Conservation (phyloP, 1,140 invertebrate genomes). For the Sminthurinus signatus region DNA sequence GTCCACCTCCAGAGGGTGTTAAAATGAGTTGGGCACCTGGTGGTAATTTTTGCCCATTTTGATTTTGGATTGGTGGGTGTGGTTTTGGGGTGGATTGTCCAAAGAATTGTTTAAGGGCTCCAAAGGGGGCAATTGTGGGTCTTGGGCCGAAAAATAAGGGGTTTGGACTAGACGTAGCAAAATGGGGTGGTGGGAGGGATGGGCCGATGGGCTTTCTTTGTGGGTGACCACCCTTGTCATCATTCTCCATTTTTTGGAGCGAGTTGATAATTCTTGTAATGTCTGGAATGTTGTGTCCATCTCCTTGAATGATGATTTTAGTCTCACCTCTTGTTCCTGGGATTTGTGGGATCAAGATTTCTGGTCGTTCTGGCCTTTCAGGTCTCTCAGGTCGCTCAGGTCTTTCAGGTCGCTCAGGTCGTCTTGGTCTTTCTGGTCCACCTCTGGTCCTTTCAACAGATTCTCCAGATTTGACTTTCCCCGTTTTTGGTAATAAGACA, state of each 20-base stretch:
- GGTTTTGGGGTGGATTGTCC: neutral
- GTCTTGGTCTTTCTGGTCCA: too few relatives aligned
- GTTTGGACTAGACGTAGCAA: neutral
- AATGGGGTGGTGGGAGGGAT: neutral
- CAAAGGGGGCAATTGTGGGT: neutral
- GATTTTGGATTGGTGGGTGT: too few relatives aligned
- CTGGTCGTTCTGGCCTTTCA: neutral
- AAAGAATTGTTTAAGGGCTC: neutral
- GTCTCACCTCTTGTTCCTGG: neutral
- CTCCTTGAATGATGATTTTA: constrained; percentile 32
- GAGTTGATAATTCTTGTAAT: constrained; percentile 33
- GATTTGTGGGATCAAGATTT: neutral
- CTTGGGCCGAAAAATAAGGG: neutral
- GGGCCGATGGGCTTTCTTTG: neutral
- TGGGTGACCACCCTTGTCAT: neutral
- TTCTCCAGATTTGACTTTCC: too few relatives aligned
- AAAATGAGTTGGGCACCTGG: neutral
- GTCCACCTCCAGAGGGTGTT: neutral
- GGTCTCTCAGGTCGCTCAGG: neutral
- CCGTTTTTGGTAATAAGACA: too few relatives aligned
- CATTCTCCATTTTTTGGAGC: neutral
- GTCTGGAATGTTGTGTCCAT: constrained; percentile 29
- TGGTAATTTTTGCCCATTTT: neutral
- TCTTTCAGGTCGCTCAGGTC: neutral
- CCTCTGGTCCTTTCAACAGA: too few relatives aligned